Percentiles rank a stretch among this genome's conserved stretches.
Evolutionary conservation across 2,888 invertebrate species (phyloP).

Genomic region (Ashinkailepas kermadecensis): DNA sequence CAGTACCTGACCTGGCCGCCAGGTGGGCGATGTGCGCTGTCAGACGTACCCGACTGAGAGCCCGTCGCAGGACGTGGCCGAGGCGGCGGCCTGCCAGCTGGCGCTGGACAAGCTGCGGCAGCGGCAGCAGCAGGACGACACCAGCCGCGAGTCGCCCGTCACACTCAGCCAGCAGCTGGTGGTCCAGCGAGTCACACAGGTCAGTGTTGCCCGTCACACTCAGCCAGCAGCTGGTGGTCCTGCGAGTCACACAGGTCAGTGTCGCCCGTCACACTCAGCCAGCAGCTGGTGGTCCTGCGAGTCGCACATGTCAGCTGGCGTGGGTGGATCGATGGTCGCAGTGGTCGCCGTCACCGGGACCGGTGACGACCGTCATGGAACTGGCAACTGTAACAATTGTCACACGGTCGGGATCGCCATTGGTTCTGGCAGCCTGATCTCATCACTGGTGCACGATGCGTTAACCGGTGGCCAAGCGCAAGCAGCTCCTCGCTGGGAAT

Average conservation of each 20-base stretch:
- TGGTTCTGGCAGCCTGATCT: no score
- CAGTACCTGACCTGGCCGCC: no score
- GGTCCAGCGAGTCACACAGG: not conserved
- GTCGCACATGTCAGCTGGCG: conserved; percentile 1
- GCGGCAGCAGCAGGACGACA: not conserved
- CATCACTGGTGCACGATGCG: no score
- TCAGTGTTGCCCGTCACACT: not conserved
- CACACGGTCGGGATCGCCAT: no score
- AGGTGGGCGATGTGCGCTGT: conserved; percentile 14
- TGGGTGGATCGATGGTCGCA: no score
- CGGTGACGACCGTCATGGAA: not conserved
- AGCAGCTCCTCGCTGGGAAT: no score
- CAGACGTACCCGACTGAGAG: conserved; percentile 9
- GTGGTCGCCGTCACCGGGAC: not conserved
- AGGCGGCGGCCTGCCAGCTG: not conserved
- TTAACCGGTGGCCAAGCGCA: no score
- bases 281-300: not conserved
- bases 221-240: not conserved
- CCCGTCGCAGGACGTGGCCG: not conserved
- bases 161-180: not conserved
- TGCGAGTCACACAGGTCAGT: not conserved
- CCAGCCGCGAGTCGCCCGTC: not conserved
- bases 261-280: not conserved
- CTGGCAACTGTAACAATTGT: no score
- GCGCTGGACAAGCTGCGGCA: conserved; percentile 7